phyloP scores from a whole-genome alignment of 37 sponge, comb jelly and placozoan species.

The Chondrosia reniformis region DNA sequence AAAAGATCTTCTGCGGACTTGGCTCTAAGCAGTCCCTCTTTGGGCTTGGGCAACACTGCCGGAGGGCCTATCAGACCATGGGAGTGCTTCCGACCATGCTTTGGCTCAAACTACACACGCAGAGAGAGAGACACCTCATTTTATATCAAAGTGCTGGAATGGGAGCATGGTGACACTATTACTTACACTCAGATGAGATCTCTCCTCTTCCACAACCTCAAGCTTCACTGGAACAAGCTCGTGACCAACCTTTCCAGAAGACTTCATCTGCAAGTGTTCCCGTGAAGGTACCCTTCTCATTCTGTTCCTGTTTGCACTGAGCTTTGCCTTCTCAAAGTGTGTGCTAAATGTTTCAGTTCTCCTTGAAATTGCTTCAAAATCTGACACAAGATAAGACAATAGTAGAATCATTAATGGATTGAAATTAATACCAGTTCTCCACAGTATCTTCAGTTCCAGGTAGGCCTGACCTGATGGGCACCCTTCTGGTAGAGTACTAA shows the following conservation, averaged over 20 bases:
- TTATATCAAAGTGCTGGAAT: too few relatives aligned
- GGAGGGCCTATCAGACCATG: conserved; percentile 9
- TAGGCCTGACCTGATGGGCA: too few relatives aligned
- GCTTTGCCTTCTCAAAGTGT: neutral
- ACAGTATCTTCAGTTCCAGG: too few relatives aligned
- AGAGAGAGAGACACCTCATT: too few relatives aligned
- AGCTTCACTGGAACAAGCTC: neutral
- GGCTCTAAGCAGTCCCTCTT: neutral
- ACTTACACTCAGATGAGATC: too few relatives aligned
- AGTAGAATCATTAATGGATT: too few relatives aligned
- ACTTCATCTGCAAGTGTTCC: conserved; percentile 12
- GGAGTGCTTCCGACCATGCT: neutral
- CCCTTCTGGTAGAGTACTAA: too few relatives aligned
- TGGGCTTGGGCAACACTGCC: neutral
- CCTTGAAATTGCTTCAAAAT: neutral
- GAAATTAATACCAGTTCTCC: too few relatives aligned
- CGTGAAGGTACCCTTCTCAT: conserved; percentile 11
- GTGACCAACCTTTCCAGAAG: neutral
- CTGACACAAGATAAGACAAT: too few relatives aligned
- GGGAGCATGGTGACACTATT: too few relatives aligned
- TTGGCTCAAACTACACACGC: neutral
- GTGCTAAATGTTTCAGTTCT: neutral
- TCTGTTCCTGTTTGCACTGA: neutral
- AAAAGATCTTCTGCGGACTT: conserved; percentile 8
- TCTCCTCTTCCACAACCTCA: neutral